phyloP scores from a whole-genome alignment of 2,888 invertebrate species.

The Megamerina dolium region DNA sequence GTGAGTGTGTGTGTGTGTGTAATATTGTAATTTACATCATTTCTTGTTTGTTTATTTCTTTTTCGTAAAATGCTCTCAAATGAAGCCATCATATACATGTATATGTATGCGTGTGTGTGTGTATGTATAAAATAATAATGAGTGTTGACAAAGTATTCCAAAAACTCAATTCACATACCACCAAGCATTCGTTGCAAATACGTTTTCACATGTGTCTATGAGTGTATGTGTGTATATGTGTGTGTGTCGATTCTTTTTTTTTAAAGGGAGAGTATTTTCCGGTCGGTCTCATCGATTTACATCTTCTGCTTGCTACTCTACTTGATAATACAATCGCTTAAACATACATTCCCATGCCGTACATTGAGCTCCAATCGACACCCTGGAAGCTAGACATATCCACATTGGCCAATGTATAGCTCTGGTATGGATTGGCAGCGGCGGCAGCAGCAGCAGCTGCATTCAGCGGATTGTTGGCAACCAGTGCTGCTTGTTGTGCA shows the following conservation, averaged over 20 bases:
- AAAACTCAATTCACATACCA: too few relatives aligned
- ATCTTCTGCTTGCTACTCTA: too few relatives aligned
- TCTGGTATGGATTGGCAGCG: constrained; percentile 65
- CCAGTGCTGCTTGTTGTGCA: constrained; percentile 52
- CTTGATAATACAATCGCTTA: constrained; percentile 23
- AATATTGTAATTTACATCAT: too few relatives aligned
- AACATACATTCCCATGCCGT: constrained; percentile 90
- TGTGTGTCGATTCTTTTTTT: constrained; percentile 12
- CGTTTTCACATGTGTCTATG: constrained; percentile 9
- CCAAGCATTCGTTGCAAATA: too few relatives aligned
- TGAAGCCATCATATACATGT: too few relatives aligned
- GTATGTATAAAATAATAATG: constrained; percentile 15
- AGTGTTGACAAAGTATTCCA: too few relatives aligned
- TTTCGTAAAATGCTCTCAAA: too few relatives aligned
- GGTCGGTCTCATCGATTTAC: too few relatives aligned
- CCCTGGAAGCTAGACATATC: constrained; percentile 91
- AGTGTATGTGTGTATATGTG: too few relatives aligned
- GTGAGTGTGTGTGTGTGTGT: too few relatives aligned
- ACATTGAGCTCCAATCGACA: constrained; percentile 87
- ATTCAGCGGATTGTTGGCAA: constrained; percentile 57
- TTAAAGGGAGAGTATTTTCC: constrained; percentile 14
- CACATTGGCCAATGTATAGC: constrained; percentile 79
- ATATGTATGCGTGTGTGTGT: background rate
- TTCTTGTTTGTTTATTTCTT: too few relatives aligned
- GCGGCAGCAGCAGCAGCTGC: constrained; percentile 60